A percentile compares a stretch with the other conserved stretches of the same genome.
These are phyloP conservation scores for Pararge aegeria DNA, from an alignment of 1,140 invertebrate genomes.

Conservation along the genomic window DNA sequence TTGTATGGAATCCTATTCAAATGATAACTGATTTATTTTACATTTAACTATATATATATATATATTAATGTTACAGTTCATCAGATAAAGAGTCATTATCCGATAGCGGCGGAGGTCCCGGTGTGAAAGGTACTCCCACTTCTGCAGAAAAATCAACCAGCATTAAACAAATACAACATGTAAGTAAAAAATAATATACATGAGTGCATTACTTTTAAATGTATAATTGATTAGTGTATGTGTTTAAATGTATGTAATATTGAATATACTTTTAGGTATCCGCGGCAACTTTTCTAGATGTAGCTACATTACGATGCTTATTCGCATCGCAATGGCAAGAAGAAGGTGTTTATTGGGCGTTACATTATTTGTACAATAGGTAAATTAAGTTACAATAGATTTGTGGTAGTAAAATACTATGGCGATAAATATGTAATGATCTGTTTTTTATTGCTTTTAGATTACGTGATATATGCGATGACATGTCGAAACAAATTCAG, in stretches of 20 bases:
- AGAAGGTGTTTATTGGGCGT: conserved; percentile 98
- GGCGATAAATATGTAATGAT: not conserved
- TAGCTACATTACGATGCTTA: conserved; percentile 96
- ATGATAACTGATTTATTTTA: too few species aligned
- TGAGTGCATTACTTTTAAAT: too few species aligned
- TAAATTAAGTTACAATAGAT: conserved; percentile 50
- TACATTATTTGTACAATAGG: conserved; percentile 96
- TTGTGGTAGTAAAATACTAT: not conserved
- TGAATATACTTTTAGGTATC: conserved; percentile 86
- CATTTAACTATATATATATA: too few species aligned
- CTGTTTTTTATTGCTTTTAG: conserved; percentile 68
- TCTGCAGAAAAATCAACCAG: conserved; percentile 53
- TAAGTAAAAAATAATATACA: conserved; percentile 30
- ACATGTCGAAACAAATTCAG: conserved; percentile 86
- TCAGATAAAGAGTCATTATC: conserved; percentile 77
- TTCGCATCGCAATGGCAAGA: conserved; percentile 98
- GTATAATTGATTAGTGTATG: too few species aligned
- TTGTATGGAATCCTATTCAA: too few species aligned
- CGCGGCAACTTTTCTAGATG: conserved; percentile 97
- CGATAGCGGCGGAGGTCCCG: conserved; percentile 58
- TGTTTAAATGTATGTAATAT: too few species aligned
- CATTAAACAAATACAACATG: conserved; percentile 55
- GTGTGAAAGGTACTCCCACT: conserved; percentile 56
- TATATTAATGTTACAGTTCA: conserved; percentile 51
- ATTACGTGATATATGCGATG: conserved; percentile 89